These are phyloP conservation scores for Acholoe squamosa DNA, from an alignment of 2,888 invertebrate genomes.

Conservation along the genomic window DNA sequence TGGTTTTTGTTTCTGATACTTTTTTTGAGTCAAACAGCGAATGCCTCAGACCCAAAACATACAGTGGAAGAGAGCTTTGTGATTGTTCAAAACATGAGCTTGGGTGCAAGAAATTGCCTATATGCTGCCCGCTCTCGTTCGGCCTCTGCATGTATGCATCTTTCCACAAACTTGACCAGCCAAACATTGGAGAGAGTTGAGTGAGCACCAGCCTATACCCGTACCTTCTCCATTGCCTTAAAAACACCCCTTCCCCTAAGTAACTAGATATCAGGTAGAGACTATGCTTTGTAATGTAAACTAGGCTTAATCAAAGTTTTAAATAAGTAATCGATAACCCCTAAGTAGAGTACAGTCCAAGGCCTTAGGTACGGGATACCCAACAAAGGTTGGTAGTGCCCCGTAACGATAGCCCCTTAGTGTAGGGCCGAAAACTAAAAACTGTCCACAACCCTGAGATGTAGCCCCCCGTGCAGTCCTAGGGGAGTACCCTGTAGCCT, in stretches of 20 bases:
- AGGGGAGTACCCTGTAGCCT: conserved; percentile 42
- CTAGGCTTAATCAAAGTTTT: conserved; percentile 29
- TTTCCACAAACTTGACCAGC: conserved; percentile 34
- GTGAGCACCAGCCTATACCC: conserved; percentile 39
- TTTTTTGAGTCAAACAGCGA: conserved; percentile 31
- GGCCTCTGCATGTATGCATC: conserved; percentile 55
- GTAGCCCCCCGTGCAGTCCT: conserved; percentile 19
- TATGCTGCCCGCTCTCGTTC: not conserved
- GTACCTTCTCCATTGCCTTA: not conserved
- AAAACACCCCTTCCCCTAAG: not conserved
- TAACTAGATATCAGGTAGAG: not conserved
- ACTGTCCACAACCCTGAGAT: not conserved
- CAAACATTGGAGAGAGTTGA: conserved; percentile 3
- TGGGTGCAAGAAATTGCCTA: conserved; percentile 27
- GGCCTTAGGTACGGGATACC: not conserved
- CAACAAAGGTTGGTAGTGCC: not conserved
- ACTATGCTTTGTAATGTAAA: conserved; percentile 5
- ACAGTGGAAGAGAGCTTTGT: conserved; percentile 39
- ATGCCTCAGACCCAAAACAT: not conserved
- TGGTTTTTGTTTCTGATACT: conserved; percentile 7
- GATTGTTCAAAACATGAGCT: conserved; percentile 23
- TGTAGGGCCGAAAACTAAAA: conserved; percentile 25
- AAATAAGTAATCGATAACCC: conserved; percentile 26
- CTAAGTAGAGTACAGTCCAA: not conserved
- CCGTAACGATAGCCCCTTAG: not conserved